Percentiles rank a stretch among this genome's conserved stretches.
These are phyloP conservation scores for Boloria selene DNA, from an alignment of 2,888 invertebrate species.

Conservation along the genomic window DNA sequence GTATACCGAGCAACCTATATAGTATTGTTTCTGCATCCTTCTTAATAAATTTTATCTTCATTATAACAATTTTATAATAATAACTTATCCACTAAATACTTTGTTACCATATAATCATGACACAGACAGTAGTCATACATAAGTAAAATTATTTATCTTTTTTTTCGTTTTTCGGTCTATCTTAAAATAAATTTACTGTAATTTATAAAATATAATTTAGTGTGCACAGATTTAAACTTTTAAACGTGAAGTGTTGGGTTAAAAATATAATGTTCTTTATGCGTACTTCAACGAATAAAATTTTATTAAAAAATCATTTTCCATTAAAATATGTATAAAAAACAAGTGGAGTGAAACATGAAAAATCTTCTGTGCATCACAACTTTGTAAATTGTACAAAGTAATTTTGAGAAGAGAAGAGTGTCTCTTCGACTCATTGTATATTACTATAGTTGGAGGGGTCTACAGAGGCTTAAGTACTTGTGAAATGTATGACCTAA, in stretches of 20 bases:
- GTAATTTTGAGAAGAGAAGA: constrained; percentile 17
- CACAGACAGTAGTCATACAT: no score
- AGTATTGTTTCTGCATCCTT: no score
- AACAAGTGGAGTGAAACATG: constrained; percentile 6
- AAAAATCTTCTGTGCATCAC: constrained; percentile 4
- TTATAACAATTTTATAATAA: no score
- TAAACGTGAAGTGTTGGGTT: constrained; percentile 16
- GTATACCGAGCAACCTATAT: no score
- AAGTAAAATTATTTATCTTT: no score
- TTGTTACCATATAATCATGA: no score
- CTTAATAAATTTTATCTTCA: no score
- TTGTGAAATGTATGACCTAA: constrained; percentile 16
- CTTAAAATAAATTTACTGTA: not conserved
- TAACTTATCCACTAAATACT: no score
- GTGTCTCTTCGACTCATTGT: constrained; percentile 2
- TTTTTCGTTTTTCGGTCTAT: no score
- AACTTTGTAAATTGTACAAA: constrained; percentile 1
- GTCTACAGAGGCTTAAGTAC: not conserved
- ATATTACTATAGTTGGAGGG: not conserved
- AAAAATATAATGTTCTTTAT: constrained; percentile 17
- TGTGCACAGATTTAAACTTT: constrained; percentile 2
- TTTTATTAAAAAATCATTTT: constrained; percentile 13
- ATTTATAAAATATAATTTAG: not conserved
- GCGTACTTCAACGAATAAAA: not conserved
- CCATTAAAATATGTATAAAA: constrained; percentile 3